A percentile compares a stretch with the other conserved stretches of the same genome.
These are phyloP conservation scores for Mionectes macconnelli DNA, from an alignment of 2,113 vertebrate species.

Conservation along the genomic window DNA sequence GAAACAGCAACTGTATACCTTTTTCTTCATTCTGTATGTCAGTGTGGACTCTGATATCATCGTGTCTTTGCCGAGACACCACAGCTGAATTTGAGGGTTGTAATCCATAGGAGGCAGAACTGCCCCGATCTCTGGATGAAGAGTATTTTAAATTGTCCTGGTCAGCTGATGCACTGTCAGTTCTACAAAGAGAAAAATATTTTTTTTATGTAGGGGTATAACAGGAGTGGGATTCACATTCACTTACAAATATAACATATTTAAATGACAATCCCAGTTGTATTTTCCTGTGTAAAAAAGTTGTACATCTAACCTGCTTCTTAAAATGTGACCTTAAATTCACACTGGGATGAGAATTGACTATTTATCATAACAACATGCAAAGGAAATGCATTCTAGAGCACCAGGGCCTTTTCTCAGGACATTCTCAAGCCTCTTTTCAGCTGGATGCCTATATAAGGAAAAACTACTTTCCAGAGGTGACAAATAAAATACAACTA, in stretches of 20 bases:
- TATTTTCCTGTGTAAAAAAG: background rate
- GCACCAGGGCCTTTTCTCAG: background rate
- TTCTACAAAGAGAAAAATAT: conserved; percentile 80
- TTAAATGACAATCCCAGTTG: conserved; percentile 19
- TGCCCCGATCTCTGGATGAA: conserved; percentile 86
- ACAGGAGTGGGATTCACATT: conserved; percentile 37
- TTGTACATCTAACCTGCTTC: background rate
- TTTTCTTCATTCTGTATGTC: conserved; percentile 87
- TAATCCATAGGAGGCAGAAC: conserved; percentile 85
- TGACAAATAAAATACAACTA: background rate
- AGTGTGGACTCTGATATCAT: conserved; percentile 85
- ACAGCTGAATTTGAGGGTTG: conserved; percentile 85
- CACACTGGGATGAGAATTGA: background rate
- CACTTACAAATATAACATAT: background rate
- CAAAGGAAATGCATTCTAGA: background rate
- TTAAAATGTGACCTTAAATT: background rate
- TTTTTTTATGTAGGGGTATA: conserved; percentile 26
- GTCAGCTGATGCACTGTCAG: conserved; percentile 90
- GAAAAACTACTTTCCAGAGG: background rate
- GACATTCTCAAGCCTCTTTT: background rate
- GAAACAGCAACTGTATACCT: conserved; percentile 58
- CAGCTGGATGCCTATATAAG: background rate
- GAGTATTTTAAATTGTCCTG: conserved; percentile 93
- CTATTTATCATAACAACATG: background rate
- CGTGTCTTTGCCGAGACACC: conserved; percentile 87